A percentile compares a stretch with the other conserved stretches of the same genome.
Conservation (phyloP, 2,888 invertebrate genomes). For the Agrotis segetum region DNA sequence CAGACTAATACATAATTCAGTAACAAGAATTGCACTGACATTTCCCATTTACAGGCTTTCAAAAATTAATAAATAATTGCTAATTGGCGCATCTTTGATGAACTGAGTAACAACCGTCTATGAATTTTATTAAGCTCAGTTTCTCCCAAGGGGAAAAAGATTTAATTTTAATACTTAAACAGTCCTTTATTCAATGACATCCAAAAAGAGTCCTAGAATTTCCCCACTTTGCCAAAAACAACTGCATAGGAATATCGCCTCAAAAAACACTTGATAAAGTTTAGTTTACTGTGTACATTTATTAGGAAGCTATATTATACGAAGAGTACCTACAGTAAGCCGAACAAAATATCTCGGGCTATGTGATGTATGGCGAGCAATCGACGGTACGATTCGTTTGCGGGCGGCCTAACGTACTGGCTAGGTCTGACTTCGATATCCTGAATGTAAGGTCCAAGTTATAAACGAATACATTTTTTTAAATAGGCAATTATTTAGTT, state of each 20-base stretch:
- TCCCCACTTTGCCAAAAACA: background rate
- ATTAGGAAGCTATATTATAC: slow-evolving; percentile 13
- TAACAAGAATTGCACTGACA: too few species aligned
- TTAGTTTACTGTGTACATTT: background rate
- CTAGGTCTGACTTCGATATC: slow-evolving; percentile 47
- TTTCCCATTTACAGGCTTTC: too few species aligned
- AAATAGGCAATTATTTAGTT: too few species aligned
- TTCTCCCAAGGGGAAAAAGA: too few species aligned
- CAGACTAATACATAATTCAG: too few species aligned
- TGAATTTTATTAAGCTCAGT: background rate
- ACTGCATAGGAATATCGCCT: background rate
- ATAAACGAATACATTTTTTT: background rate
- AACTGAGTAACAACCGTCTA: background rate
- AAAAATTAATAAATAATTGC: too few species aligned
- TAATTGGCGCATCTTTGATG: too few species aligned
- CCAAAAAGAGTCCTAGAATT: too few species aligned
- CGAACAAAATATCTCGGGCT: slow-evolving; percentile 42
- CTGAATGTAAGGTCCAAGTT: slow-evolving; percentile 31
- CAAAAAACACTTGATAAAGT: slow-evolving; percentile 11
- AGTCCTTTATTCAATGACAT: too few species aligned
- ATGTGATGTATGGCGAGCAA: slow-evolving; percentile 67
- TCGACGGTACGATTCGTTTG: slow-evolving; percentile 65
- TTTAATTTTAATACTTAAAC: too few species aligned
- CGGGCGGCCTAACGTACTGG: slow-evolving; percentile 50
- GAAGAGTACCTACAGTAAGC: slow-evolving; percentile 40